These are phyloP conservation scores for Heliconius aoede DNA, from an alignment of 2,888 invertebrate species.

Conservation along the genomic window DNA sequence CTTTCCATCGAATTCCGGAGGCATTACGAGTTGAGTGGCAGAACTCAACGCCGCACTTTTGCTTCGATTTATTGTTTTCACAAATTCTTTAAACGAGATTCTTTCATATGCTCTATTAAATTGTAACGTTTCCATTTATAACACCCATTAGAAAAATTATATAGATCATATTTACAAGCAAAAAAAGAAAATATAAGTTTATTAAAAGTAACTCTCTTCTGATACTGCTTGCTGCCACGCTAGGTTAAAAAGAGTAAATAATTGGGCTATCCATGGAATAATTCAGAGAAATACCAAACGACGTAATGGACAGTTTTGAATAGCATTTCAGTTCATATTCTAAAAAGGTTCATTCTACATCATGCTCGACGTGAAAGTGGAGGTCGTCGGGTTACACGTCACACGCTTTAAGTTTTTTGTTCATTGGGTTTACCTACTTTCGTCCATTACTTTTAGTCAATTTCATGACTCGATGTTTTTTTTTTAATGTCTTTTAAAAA, in stretches of 20 bases:
- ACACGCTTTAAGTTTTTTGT: constrained; percentile 54
- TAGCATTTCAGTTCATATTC: constrained; percentile 47
- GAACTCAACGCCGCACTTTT: too few relatives aligned
- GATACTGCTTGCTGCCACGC: background rate
- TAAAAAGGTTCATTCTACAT: constrained; percentile 59
- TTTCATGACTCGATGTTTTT: constrained; percentile 2
- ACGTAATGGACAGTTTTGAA: constrained; percentile 34
- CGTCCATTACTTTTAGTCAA: constrained; percentile 46
- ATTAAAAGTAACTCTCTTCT: background rate
- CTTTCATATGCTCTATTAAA: too few relatives aligned
- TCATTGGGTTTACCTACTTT: constrained; percentile 50
- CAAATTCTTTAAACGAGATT: too few relatives aligned
- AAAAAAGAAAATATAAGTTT: background rate
- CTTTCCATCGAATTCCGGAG: too few relatives aligned
- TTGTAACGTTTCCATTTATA: too few relatives aligned
- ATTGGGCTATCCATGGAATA: background rate
- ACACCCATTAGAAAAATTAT: too few relatives aligned
- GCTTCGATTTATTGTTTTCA: too few relatives aligned
- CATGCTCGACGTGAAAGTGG: constrained; percentile 68
- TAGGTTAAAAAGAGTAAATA: background rate
- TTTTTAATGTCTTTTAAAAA: background rate
- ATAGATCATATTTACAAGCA: background rate
- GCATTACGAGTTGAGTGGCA: too few relatives aligned
- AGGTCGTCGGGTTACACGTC: constrained; percentile 68
- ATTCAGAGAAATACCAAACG: background rate